Conservation (phyloP, 2,797 vertebrate genomes). For the Sebastes steindachneri region DNA sequence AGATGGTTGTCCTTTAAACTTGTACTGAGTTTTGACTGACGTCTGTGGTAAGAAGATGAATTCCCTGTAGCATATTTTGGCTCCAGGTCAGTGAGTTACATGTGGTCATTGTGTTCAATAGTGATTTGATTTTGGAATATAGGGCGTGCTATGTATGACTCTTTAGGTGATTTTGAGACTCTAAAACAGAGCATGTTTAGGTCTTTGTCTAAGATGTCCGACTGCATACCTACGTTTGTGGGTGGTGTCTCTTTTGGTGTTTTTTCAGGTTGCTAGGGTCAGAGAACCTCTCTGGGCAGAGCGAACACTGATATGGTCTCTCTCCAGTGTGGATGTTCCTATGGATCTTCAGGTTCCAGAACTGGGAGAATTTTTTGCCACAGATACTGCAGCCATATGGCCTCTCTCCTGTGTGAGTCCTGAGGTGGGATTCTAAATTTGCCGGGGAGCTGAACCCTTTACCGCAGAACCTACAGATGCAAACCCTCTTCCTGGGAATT, state of each 20-base stretch:
- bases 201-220: not conserved
- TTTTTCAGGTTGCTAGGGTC: conserved; percentile 81
- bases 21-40: not conserved
- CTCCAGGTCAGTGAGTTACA: not conserved
- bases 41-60: not conserved
- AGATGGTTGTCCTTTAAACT: not conserved
- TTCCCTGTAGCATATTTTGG: not conserved
- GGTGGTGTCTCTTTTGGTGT: conserved; percentile 76
- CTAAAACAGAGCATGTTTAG: not conserved
- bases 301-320: conserved; percentile 68
- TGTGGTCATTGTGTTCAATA: not conserved
- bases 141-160: not conserved
- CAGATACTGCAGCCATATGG: conserved; percentile 73
- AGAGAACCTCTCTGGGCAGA: conserved; percentile 72
- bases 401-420: conserved; percentile 76
- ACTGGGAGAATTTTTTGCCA: conserved; percentile 78
- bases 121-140: not conserved
- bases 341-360: conserved; percentile 81
- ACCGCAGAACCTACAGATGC: conserved; percentile 68
- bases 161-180: not conserved
- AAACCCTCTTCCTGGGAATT: conserved; percentile 46
- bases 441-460: conserved; percentile 69
- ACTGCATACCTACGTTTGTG: not conserved
- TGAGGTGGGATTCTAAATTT: conserved; percentile 73
- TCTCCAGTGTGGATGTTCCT: conserved; percentile 77